Evolutionary conservation across 2,888 invertebrate genomes (phyloP).

Genomic region (Lissocephala sabroskyi): DNA sequence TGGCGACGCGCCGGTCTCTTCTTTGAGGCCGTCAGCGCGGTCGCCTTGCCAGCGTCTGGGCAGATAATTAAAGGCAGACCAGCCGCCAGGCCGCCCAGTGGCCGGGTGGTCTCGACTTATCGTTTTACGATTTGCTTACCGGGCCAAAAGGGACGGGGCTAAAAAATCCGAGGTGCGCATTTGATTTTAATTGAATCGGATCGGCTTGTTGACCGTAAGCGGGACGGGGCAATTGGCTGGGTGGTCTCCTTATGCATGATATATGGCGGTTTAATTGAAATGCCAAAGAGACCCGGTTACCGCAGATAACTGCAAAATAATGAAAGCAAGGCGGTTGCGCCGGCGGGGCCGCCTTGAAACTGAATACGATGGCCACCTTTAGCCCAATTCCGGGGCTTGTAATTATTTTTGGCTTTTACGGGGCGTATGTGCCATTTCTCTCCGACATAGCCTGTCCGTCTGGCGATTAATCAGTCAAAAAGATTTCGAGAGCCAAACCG

Average conservation of each 20-base stretch:
- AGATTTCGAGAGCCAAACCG: too few relatives aligned
- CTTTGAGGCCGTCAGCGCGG: background rate
- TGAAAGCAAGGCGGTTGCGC: too few relatives aligned
- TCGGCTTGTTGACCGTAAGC: slow-evolving; percentile 32
- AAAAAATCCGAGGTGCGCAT: slow-evolving; percentile 22
- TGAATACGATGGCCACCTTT: too few relatives aligned
- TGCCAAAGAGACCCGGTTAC: slow-evolving; percentile 24
- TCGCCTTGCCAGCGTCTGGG: background rate
- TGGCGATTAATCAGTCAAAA: background rate
- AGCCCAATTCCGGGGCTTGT: too few relatives aligned
- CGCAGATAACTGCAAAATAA: slow-evolving; percentile 6
- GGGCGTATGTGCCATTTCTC: background rate
- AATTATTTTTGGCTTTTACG: too few relatives aligned
- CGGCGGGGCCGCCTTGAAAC: too few relatives aligned
- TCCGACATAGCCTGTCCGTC: background rate
- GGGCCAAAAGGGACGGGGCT: slow-evolving; percentile 37
- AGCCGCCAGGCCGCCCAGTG: slow-evolving; percentile 6
- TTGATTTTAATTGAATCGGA: slow-evolving; percentile 67
- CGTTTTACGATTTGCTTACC: slow-evolving; percentile 52
- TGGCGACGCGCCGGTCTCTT: background rate
- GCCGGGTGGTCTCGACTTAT: slow-evolving; percentile 52
- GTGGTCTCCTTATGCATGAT: slow-evolving; percentile 23
- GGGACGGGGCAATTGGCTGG: background rate
- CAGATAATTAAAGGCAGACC: slow-evolving; percentile 41
- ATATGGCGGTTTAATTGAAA: slow-evolving; percentile 60